Conservation (phyloP, 2,797 vertebrate genomes). For the Neosalanx taihuensis region DNA sequence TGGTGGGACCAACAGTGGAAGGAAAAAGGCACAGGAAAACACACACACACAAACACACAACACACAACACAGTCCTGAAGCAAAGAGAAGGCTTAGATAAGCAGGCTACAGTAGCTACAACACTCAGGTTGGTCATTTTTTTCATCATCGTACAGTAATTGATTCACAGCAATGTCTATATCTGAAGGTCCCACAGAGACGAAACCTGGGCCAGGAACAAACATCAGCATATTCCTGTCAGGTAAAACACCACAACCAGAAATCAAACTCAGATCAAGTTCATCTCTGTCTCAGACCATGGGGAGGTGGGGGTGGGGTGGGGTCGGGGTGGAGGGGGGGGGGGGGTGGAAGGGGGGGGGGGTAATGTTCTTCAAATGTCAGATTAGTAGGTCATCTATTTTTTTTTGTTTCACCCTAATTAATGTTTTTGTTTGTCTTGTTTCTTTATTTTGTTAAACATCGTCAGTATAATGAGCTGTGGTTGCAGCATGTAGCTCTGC, state of each 20-base stretch:
- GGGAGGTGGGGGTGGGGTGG: too few species aligned
- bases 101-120: slow-evolving; percentile 75
- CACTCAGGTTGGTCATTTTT: slow-evolving; percentile 59
- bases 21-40: slow-evolving; percentile 74
- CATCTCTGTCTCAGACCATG: neutral
- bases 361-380: too few species aligned
- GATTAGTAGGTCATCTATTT: too few species aligned
- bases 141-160: slow-evolving; percentile 67
- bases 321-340: too few species aligned
- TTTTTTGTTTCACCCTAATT: too few species aligned
- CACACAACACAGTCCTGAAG: slow-evolving; percentile 70
- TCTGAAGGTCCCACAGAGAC: slow-evolving; percentile 72
- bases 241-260: slow-evolving; percentile 15
- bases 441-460: too few species aligned
- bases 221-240: neutral
- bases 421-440: too few species aligned
- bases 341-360: too few species aligned
- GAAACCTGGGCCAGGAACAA: slow-evolving; percentile 49
- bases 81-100: slow-evolving; percentile 72
- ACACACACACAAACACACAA: slow-evolving; percentile 55
- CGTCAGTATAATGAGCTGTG: too few species aligned
- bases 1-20: slow-evolving; percentile 72
- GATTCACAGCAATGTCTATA: slow-evolving; percentile 63
- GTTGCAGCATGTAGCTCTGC: too few species aligned
- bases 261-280: slow-evolving; percentile 30